Evolutionary conservation across 2,113 vertebrate genomes (phyloP), one percentile per base, ranked within the genome.

Genomic region (Seriola aureovittata): DNA sequence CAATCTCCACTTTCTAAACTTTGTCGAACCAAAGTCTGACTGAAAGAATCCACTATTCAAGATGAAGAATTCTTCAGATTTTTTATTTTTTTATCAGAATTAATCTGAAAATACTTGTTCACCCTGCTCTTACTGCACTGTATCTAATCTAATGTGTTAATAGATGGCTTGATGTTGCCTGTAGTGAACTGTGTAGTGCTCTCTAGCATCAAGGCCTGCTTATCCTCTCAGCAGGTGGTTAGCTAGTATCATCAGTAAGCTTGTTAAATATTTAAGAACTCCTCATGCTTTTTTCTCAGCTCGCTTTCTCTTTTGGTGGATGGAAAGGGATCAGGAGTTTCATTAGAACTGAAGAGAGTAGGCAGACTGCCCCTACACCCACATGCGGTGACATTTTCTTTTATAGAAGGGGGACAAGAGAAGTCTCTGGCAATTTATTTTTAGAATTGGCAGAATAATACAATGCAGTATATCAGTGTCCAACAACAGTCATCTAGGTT

Each of bases 231-330:
- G 78, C 42, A 75, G 75, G 80, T 54, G 66, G 82, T 72, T 70
- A 1, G 73, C 75, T 64, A 25, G 85, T 67, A 70, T 58, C 78
- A 90, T 91, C 85, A 89, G 88, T 91, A 90, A 88, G 78, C 72
- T 70, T 3, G 5, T 85, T 80, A 88, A 89, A 89, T 82, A 92
- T 91, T 92, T 62, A 89, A 52, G 38, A 85, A 46, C 55, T 79
- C 73, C 59, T 81, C 40, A 55, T 54, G 57, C 34, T 77, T 44
- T 32, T 59, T 68, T 85, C 44, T 44, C 23, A 71, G 67, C 63
- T 63, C 44, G 55, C 32, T 57, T 38, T 69, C 67, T 70, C n/a
- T 50, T 71, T 82, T 36, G 63, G 54, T 65, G 38, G 67, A 77
- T 36, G 32, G 70, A 19, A 73, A 68, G 8, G 0, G 16, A 68